Evolutionary conservation across 2,113 vertebrate species (phyloP).

Genomic region (Ceratotherium simum): DNA sequence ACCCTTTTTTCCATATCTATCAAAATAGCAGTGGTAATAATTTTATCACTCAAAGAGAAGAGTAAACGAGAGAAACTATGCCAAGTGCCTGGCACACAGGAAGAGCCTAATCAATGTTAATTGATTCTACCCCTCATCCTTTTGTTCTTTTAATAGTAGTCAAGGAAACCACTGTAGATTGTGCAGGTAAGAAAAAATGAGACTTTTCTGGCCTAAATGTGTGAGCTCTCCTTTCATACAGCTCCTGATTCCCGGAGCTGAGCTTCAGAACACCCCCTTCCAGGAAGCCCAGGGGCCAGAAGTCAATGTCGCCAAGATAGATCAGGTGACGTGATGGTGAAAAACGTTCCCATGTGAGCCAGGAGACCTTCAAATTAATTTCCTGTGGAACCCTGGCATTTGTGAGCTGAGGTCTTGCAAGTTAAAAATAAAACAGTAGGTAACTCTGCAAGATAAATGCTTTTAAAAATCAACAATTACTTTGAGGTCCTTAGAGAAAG

Average conservation of each 20-base stretch:
- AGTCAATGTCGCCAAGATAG: neutral
- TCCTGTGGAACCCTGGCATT: slow-evolving; percentile 64
- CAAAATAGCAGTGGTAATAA: neutral
- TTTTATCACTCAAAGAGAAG: neutral
- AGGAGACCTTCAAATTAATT: slow-evolving; percentile 67
- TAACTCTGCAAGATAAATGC: slow-evolving; percentile 59
- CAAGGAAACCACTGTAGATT: neutral
- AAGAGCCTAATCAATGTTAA: neutral
- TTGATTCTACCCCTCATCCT: neutral
- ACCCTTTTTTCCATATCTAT: neutral
- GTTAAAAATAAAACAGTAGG: slow-evolving; percentile 70
- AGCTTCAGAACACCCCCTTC: slow-evolving; percentile 40
- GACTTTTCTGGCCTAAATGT: neutral
- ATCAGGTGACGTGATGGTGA: slow-evolving; percentile 29
- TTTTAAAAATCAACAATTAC: slow-evolving; percentile 64
- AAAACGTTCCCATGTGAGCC: slow-evolving; percentile 51
- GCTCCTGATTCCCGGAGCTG: neutral
- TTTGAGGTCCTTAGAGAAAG: slow-evolving; percentile 52
- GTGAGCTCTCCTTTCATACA: neutral
- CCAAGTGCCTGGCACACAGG: neutral
- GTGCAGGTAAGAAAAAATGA: neutral
- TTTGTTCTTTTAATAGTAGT: neutral
- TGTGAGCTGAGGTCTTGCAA: slow-evolving; percentile 56
- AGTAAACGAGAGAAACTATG: neutral
- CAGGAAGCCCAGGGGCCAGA: neutral